phyloP scores from a whole-genome alignment of 2,888 invertebrate genomes.

The Dicyrtoma fusca region DNA sequence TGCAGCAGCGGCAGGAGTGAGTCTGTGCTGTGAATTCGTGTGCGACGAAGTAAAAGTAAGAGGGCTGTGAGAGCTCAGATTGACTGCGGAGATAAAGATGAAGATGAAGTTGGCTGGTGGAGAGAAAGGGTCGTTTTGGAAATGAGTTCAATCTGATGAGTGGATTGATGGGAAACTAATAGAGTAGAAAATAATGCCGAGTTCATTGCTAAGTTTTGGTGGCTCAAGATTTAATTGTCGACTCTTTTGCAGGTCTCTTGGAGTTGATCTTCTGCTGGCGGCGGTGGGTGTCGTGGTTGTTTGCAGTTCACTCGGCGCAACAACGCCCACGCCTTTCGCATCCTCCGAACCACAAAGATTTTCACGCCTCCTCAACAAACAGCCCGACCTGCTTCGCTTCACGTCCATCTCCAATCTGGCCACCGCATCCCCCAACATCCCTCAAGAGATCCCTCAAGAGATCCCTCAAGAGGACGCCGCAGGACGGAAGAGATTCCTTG shows the following conservation, averaged over 20 bases:
- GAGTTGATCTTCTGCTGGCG: no score
- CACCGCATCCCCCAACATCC: conserved; percentile 45
- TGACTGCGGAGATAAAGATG: conserved; percentile 24
- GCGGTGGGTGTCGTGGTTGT: no score
- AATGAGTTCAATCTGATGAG: neutral
- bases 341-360: conserved; percentile 49
- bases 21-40: no score
- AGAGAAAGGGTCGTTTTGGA: conserved; percentile 32
- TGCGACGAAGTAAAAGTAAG: conserved; percentile 19
- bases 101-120: conserved; percentile 35
- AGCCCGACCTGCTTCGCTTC: conserved; percentile 53
- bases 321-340: neutral
- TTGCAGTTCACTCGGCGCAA: no score
- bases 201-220: neutral
- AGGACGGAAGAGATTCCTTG: conserved; percentile 16
- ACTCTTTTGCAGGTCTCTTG: no score
- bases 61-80: neutral
- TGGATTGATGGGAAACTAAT: neutral
- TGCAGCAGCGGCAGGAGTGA: no score
- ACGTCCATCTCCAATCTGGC: conserved; percentile 55
- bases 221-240: no score
- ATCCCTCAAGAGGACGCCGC: conserved; percentile 27
- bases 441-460: conserved; percentile 34
- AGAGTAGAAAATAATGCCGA: conserved; percentile 7
- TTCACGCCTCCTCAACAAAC: conserved; percentile 53